Percentiles rank a stretch among this genome's conserved stretches.
These are phyloP conservation scores for Callipepla squamata DNA, from an alignment of 2,113 vertebrate genomes.

Conservation along the genomic window DNA sequence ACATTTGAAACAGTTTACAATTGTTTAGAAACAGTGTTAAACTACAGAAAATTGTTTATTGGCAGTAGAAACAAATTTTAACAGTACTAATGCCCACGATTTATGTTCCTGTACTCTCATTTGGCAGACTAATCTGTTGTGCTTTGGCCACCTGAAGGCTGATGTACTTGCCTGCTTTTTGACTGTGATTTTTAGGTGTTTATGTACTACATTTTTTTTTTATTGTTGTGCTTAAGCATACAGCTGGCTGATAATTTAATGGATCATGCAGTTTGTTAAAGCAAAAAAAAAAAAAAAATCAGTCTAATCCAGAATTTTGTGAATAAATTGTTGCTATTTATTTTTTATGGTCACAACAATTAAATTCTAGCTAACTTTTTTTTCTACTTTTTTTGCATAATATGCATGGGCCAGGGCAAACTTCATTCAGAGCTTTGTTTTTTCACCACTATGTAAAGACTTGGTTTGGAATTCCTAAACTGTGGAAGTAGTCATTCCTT, in stretches of 20 bases:
- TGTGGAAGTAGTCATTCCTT: neutral
- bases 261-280: neutral
- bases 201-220: constrained; percentile 44
- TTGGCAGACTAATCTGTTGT: neutral
- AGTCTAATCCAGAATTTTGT: constrained; percentile 54
- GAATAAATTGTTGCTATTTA: constrained; percentile 75
- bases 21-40: constrained; percentile 49
- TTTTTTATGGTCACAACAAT: constrained; percentile 31
- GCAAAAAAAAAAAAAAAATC: neutral
- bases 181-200: constrained; percentile 54
- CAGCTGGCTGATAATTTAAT: constrained; percentile 33
- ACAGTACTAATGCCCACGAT: neutral
- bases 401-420: neutral
- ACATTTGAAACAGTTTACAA: constrained; percentile 14
- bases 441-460: neutral
- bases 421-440: neutral
- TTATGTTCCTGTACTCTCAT: neutral
- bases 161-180: constrained; percentile 42
- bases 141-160: constrained; percentile 4
- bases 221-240: constrained; percentile 22
- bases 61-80: neutral
- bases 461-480: neutral
- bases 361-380: neutral
- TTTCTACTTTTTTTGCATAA: neutral
- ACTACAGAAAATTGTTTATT: neutral